A percentile compares a stretch with the other conserved stretches of the same genome.
Conservation (phyloP, 2,797 vertebrate genomes). For the Sparidentex hasta region DNA sequence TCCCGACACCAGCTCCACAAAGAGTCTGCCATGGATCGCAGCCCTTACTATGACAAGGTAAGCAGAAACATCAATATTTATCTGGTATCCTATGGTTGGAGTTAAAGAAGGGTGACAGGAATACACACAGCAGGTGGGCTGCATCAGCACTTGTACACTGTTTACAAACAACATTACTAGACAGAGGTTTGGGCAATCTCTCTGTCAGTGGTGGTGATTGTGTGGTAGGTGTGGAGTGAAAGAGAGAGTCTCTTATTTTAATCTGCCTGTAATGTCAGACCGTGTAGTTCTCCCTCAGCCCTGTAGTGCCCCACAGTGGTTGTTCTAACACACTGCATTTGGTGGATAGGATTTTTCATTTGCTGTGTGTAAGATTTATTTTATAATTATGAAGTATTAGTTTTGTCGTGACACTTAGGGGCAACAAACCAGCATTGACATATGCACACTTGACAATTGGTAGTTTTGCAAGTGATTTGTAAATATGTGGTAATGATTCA, state of each 20-base stretch:
- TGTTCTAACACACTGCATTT: constrained; percentile 44
- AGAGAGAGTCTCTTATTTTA: neutral
- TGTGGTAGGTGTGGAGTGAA: neutral
- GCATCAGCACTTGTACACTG: neutral
- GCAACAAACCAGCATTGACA: neutral
- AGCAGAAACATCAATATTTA: neutral
- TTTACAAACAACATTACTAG: neutral
- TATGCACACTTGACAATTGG: neutral
- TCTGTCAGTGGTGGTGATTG: neutral
- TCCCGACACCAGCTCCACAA: constrained; percentile 95
- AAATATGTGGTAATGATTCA: neutral
- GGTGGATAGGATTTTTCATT: neutral
- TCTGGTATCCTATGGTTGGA: neutral
- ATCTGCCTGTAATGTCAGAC: neutral
- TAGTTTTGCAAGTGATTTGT: neutral
- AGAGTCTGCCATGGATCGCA: constrained; percentile 94
- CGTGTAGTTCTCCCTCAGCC: constrained; percentile 14
- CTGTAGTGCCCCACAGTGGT: constrained; percentile 69
- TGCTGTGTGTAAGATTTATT: neutral
- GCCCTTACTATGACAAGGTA: constrained; percentile 97
- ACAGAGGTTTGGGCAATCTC: neutral
- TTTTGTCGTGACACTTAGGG: neutral
- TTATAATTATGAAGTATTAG: neutral
- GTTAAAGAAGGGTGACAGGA: neutral
- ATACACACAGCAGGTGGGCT: neutral